Conservation (phyloP, 2,888 invertebrate genomes). For the Rotaria sp. region DNA sequence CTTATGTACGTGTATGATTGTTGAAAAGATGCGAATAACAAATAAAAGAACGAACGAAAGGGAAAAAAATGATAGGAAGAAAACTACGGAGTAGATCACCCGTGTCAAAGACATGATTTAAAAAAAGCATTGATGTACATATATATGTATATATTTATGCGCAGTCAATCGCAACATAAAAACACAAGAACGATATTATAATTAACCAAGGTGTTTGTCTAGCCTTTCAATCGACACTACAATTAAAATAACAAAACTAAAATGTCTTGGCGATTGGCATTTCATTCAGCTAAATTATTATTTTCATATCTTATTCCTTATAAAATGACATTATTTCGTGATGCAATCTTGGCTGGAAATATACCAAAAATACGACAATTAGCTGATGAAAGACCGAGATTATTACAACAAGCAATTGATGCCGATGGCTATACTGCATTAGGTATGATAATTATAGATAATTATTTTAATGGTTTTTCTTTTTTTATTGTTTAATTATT, state of each 20-base stretch:
- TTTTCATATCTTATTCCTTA: neutral
- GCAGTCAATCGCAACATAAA: neutral
- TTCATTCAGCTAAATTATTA: neutral
- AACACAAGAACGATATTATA: neutral
- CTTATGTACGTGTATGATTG: neutral
- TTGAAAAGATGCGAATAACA: neutral
- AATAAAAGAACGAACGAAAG: neutral
- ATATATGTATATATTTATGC: neutral
- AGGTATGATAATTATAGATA: neutral
- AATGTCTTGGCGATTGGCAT: neutral
- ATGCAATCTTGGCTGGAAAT: neutral
- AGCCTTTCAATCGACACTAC: neutral
- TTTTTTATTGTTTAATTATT: neutral
- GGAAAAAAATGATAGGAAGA: neutral
- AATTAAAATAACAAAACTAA: neutral
- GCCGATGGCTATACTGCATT: constrained; percentile 6
- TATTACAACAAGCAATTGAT: neutral
- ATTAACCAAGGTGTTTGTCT: neutral
- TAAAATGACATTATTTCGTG: neutral
- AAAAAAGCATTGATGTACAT: neutral
- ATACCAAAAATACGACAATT: neutral
- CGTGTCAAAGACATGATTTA: neutral
- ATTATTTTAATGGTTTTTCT: neutral
- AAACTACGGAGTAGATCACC: neutral
- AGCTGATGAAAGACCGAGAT: neutral